Percentiles rank a stretch among this genome's conserved stretches.
phyloP scores from a whole-genome alignment of 2,888 invertebrate genomes.

The Agrypnus murinus region DNA sequence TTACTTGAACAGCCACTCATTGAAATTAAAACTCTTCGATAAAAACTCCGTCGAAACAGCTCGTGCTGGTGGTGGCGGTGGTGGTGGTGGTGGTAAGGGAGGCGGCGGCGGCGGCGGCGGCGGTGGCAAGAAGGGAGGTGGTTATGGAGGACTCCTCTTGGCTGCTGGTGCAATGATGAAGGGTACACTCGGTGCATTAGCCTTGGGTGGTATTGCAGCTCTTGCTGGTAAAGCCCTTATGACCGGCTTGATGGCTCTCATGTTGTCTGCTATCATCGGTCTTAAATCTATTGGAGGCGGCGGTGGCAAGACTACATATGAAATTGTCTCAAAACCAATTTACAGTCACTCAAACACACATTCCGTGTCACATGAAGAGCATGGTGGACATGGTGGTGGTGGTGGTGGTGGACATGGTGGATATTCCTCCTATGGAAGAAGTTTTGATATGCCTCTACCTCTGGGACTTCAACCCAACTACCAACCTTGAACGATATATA shows the following conservation, averaged over 20 bases:
- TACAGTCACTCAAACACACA: conserved; percentile 83
- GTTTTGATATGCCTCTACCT: conserved; percentile 70
- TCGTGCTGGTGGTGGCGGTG: conserved; percentile 70
- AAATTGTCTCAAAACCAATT: conserved; percentile 88
- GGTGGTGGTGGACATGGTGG: conserved; percentile 70
- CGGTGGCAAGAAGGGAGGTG: conserved; percentile 73
- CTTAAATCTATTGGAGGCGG: conserved; percentile 81
- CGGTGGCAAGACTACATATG: conserved; percentile 86
- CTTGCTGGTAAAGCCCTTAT: conserved; percentile 89
- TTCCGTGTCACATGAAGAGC: conserved; percentile 79
- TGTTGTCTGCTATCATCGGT: conserved; percentile 85
- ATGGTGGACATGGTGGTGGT: conserved; percentile 72
- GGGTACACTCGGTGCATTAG: conserved; percentile 83
- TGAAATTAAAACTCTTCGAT: conserved; percentile 82
- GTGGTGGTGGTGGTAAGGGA: conserved; percentile 66
- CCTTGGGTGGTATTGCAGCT: conserved; percentile 82
- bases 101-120: conserved; percentile 64
- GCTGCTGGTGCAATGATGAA: conserved; percentile 76
- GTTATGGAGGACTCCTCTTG: conserved; percentile 72
- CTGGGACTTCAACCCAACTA: conserved; percentile 72
- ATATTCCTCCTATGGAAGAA: conserved; percentile 75
- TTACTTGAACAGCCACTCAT: conserved; percentile 83
- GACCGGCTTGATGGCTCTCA: conserved; percentile 86
- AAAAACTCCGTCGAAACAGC: conserved; percentile 74
- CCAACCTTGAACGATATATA: conserved; percentile 74